A percentile compares a stretch with the other conserved stretches of the same genome.
Evolutionary conservation across 2,888 invertebrate genomes (phyloP).

Genomic region (Lordiphosa andalusiaca): DNA sequence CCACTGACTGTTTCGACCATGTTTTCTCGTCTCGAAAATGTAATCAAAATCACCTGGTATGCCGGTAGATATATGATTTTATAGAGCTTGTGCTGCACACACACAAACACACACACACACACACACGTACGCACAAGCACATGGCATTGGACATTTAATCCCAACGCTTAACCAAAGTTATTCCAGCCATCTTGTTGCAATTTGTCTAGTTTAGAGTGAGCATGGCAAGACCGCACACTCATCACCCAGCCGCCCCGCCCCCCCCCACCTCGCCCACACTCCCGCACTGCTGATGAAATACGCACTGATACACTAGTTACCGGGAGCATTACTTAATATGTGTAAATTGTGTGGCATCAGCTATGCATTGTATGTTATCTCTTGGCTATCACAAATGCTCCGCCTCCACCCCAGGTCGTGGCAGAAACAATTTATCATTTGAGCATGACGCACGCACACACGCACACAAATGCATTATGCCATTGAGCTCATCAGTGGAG

Average conservation of each 20-base stretch:
- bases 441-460: conserved; percentile 58
- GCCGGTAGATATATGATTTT: no score
- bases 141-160: conserved; percentile 26
- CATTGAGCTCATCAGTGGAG: conserved; percentile 51
- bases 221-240: conserved; percentile 41
- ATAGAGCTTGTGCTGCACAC: neutral
- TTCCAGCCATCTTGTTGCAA: conserved; percentile 54
- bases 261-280: conserved; percentile 2
- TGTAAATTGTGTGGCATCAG: conserved; percentile 76
- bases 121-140: neutral
- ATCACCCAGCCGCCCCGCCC: no score
- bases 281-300: conserved; percentile 17
- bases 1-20: no score
- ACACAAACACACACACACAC: neutral
- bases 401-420: conserved; percentile 20
- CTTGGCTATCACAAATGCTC: conserved; percentile 48
- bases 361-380: conserved; percentile 71
- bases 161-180: conserved; percentile 32
- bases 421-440: conserved; percentile 69
- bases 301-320: conserved; percentile 47
- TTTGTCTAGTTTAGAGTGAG: conserved; percentile 54
- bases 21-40: no score
- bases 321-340: conserved; percentile 74
- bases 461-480: conserved; percentile 39
- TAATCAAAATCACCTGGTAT: no score